A percentile compares a stretch with the other conserved stretches of the same genome.
Evolutionary conservation across 2,797 vertebrate species (phyloP).

Genomic region (Buceros bicornis): DNA sequence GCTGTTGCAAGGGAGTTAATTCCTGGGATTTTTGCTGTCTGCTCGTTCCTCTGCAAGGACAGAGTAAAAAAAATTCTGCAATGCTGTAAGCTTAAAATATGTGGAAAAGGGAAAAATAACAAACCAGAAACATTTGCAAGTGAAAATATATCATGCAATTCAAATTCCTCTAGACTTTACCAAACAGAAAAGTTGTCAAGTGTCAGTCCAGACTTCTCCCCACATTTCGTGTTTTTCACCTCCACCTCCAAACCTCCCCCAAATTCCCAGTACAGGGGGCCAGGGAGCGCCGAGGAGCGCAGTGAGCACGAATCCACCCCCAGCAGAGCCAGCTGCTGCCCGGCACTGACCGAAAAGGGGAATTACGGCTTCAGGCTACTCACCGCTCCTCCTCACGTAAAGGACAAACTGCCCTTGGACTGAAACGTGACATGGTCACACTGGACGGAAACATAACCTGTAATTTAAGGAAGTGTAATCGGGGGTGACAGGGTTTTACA

Average conservation of each 20-base stretch:
- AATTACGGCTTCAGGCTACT: background rate
- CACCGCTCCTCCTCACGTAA: rapidly evolving
- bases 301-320: background rate
- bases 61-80: background rate
- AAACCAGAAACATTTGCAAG: slow-evolving; percentile 53
- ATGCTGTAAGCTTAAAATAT: background rate
- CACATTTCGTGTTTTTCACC: background rate
- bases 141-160: slow-evolving; percentile 40
- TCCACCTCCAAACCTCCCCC: background rate
- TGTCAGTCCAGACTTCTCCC: background rate
- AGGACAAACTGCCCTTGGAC: background rate
- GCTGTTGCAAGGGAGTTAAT: background rate
- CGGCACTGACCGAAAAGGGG: rapidly evolving
- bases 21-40: background rate
- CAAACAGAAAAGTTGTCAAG: slow-evolving; percentile 7
- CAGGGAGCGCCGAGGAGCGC: background rate
- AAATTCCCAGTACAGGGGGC: background rate
- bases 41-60: background rate
- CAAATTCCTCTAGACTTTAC: slow-evolving; percentile 36
- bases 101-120: background rate
- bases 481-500: background rate
- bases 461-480: background rate
- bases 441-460: background rate
- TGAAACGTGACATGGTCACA: background rate
- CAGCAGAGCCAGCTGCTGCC: background rate